These are phyloP conservation scores for Turdus rufiventris DNA, from an alignment of 2,113 vertebrate genomes.

Conservation along the genomic window DNA sequence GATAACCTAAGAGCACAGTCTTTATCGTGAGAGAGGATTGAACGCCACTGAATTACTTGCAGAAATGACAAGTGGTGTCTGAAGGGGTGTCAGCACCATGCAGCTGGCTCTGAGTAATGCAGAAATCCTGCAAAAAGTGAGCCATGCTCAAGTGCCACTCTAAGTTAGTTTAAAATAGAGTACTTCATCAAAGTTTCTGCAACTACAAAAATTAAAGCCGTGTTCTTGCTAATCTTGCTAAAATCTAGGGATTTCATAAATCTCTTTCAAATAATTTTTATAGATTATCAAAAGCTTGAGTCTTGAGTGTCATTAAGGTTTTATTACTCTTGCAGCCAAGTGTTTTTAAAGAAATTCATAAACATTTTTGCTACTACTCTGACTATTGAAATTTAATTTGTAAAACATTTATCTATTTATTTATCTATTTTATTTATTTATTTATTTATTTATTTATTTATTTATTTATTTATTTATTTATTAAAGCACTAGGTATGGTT, in stretches of 20 bases:
- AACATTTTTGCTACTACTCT: neutral
- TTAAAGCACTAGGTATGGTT: neutral
- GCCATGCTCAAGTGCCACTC: neutral
- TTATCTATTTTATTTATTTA: too few species aligned
- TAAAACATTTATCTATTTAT: neutral
- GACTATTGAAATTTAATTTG: neutral
- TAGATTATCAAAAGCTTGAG: neutral
- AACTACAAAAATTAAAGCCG: neutral
- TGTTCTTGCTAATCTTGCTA: neutral
- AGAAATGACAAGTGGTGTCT: slow-evolving; percentile 15
- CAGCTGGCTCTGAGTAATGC: neutral
- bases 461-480: neutral
- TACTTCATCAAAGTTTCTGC: neutral
- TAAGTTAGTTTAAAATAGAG: neutral
- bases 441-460: neutral
- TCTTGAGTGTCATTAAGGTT: neutral
- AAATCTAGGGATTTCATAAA: neutral
- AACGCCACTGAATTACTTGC: neutral
- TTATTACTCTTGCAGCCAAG: neutral
- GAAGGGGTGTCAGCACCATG: neutral
- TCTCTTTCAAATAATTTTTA: neutral
- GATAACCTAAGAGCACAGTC: slow-evolving; percentile 19
- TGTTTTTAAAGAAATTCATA: neutral
- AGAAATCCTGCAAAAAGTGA: neutral
- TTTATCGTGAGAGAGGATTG: slow-evolving; percentile 27